Conservation (phyloP, 53 echinoderm and acorn worm species). For the Temnopleurus reevesii region DNA sequence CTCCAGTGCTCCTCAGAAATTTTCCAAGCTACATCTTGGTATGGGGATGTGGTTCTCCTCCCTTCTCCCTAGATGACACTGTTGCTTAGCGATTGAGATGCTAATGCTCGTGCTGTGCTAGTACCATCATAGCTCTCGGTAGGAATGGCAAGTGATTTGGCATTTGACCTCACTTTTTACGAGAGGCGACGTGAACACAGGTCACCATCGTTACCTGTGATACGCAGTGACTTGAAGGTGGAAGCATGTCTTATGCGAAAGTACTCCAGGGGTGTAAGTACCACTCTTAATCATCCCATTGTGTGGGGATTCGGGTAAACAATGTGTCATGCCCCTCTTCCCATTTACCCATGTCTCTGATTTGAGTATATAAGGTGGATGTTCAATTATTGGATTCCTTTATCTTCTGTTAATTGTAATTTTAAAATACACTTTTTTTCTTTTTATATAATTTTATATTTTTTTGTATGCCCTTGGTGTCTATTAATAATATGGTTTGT, state of each 20-base stretch:
- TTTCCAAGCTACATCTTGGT: constrained; percentile 5
- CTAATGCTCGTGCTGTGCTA: constrained; percentile 51
- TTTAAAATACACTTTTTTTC: too few relatives aligned
- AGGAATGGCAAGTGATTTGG: constrained; percentile 55
- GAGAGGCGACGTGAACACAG: constrained; percentile 50
- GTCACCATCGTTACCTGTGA: constrained; percentile 54
- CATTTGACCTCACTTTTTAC: constrained; percentile 60
- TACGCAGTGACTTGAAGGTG: constrained; percentile 44
- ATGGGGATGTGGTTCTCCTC: constrained; percentile 27
- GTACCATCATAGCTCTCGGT: constrained; percentile 1
- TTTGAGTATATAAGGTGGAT: too few relatives aligned
- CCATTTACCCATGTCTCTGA: not conserved
- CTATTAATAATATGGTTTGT: too few relatives aligned
- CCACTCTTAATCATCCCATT: constrained; percentile 14
- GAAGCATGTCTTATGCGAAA: constrained; percentile 58
- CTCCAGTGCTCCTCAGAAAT: not conserved
- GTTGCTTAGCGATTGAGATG: constrained; percentile 51
- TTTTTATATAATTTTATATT: too few relatives aligned
- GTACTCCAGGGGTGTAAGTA: constrained; percentile 58
- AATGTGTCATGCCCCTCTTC: not conserved
- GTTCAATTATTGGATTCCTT: too few relatives aligned
- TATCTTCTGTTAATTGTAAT: too few relatives aligned
- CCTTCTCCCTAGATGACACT: constrained; percentile 48
- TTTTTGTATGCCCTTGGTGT: too few relatives aligned
- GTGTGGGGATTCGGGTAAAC: not conserved